A percentile compares a stretch with the other conserved stretches of the same genome.
Conservation (phyloP, 2,113 vertebrate species). For the Calidris pygmaea region DNA sequence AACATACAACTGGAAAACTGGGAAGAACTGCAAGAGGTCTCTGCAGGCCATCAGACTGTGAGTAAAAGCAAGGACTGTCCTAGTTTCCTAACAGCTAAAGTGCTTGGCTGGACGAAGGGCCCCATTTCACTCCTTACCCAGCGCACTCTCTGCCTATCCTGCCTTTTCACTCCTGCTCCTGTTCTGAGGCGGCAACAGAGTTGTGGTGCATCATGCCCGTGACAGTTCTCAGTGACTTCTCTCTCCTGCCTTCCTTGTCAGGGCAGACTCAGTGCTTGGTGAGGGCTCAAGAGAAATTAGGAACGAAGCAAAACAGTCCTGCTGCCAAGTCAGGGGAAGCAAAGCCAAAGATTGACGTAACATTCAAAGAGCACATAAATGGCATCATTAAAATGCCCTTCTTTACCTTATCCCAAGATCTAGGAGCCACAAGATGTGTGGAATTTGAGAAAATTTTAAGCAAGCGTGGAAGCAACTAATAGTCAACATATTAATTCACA, state of each 20-base stretch:
- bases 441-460: neutral
- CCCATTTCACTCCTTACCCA: rapidly evolving
- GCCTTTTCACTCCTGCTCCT: neutral
- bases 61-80: neutral
- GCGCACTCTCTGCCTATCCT: rapidly evolving
- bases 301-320: neutral
- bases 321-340: neutral
- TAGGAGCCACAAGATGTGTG: neutral
- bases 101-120: neutral
- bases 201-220: neutral
- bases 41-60: neutral
- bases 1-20: neutral
- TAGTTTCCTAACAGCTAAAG: neutral
- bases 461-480: neutral
- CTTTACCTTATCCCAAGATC: neutral
- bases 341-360: neutral
- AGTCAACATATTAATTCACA: neutral
- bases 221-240: neutral
- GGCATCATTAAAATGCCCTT: neutral
- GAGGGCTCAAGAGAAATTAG: neutral
- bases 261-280: neutral
- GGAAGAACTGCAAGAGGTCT: neutral
- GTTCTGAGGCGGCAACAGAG: neutral
- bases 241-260: neutral
- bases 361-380: neutral